phyloP scores from a whole-genome alignment of 1,140 invertebrate genomes.

The Paraescarpia echinospica region DNA sequence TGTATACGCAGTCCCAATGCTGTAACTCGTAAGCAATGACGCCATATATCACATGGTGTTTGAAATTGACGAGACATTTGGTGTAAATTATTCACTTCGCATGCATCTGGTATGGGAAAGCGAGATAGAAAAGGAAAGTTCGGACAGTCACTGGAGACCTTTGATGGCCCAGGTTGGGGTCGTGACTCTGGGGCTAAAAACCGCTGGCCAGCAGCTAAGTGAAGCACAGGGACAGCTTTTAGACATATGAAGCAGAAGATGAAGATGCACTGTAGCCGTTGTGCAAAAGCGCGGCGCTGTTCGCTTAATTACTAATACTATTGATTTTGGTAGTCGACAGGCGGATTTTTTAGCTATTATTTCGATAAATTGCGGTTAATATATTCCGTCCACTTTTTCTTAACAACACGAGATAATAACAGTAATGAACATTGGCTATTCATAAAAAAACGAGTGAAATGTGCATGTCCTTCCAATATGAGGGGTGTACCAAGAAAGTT shows the following conservation, averaged over 20 bases:
- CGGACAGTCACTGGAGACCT: too few relatives aligned
- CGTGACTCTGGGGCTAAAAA: too few relatives aligned
- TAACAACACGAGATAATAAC: background rate
- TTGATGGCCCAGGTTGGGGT: too few relatives aligned
- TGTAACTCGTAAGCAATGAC: too few relatives aligned
- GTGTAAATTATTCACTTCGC: too few relatives aligned
- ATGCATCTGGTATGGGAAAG: too few relatives aligned
- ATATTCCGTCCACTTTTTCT: background rate
- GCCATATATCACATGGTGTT: too few relatives aligned
- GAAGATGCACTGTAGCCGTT: background rate
- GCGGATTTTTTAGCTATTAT: background rate
- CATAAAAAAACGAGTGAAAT: background rate
- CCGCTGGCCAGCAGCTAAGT: background rate
- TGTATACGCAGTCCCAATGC: too few relatives aligned
- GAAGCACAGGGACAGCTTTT: background rate
- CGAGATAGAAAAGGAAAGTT: too few relatives aligned
- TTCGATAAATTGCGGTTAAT: background rate
- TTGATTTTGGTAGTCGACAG: background rate
- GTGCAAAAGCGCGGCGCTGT: background rate
- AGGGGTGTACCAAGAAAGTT: background rate
- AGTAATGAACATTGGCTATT: background rate
- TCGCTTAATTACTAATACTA: constrained; percentile 2
- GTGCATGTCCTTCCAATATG: background rate
- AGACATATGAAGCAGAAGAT: too few relatives aligned
- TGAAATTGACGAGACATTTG: too few relatives aligned